Conservation (phyloP, 2,797 vertebrate species). For the Micropoecilia bifurca region DNA sequence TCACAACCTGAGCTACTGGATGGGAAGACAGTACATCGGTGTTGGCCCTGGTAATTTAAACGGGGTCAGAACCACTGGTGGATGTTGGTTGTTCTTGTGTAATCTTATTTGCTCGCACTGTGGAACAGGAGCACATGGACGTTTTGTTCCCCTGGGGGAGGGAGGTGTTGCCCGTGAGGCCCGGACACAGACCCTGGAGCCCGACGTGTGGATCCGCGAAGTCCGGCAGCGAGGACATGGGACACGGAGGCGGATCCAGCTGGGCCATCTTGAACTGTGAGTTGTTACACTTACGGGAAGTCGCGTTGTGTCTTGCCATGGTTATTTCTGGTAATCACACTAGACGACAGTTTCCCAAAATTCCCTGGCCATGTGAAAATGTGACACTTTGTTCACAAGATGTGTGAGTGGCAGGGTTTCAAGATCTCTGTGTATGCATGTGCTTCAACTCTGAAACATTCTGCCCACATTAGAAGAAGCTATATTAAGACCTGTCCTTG, state of each 20-base stretch:
- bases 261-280: conserved; percentile 84
- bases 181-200: conserved; percentile 90
- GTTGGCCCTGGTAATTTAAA: conserved; percentile 88
- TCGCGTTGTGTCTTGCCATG: background rate
- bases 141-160: conserved; percentile 79
- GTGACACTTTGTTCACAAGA: background rate
- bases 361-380: conserved; percentile 24
- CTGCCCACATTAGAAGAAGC: conserved; percentile 41
- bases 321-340: background rate
- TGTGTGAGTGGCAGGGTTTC: background rate
- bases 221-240: conserved; percentile 86
- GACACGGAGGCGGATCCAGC: conserved; percentile 82
- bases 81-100: background rate
- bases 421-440: conserved; percentile 13
- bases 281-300: conserved; percentile 51
- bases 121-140: conserved; percentile 87
- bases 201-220: conserved; percentile 89
- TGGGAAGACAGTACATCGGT: conserved; percentile 88
- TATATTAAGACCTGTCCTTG: conserved; percentile 35
- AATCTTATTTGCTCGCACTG: background rate
- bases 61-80: background rate
- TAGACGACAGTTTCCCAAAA: conserved; percentile 10
- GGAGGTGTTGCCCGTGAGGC: conserved; percentile 83
- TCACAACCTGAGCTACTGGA: conserved; percentile 94
- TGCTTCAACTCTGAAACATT: conserved; percentile 27